A percentile compares a stretch with the other conserved stretches of the same genome.
phyloP scores from a whole-genome alignment of 2,113 vertebrate species.

The Sander vitreus region DNA sequence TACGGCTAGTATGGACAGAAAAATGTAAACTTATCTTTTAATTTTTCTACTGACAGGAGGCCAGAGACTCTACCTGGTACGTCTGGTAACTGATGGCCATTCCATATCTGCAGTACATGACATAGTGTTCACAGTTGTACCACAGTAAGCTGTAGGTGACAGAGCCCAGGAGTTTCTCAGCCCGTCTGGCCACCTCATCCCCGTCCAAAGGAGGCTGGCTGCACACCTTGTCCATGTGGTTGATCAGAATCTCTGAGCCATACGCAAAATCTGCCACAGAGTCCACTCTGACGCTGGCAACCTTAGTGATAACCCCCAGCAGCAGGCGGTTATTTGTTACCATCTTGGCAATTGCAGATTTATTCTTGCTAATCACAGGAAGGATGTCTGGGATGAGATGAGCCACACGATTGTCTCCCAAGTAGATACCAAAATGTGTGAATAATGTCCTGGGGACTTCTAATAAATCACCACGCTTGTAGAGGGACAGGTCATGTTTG shows the following conservation, averaged over 20 bases:
- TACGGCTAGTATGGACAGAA: not conserved
- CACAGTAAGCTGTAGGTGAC: constrained; percentile 94
- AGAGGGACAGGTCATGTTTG: constrained; percentile 83
- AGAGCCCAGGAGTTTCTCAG: constrained; percentile 90
- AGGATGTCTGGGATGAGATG: constrained; percentile 97
- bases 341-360: constrained; percentile 83
- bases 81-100: constrained; percentile 92
- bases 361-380: constrained; percentile 84
- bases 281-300: constrained; percentile 93
- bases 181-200: constrained; percentile 90
- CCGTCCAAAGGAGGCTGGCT: constrained; percentile 83
- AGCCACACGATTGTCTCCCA: constrained; percentile 93
- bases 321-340: constrained; percentile 94
- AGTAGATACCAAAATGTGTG: constrained; percentile 95
- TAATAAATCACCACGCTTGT: constrained; percentile 91
- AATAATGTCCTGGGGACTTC: constrained; percentile 94
- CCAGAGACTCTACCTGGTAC: constrained; percentile 86
- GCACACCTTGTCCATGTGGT: constrained; percentile 90
- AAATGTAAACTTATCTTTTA: not conserved
- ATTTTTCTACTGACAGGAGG: not conserved
- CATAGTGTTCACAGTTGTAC: constrained; percentile 99
- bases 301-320: constrained; percentile 88
- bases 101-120: constrained; percentile 96
- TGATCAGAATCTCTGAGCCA: constrained; percentile 90
- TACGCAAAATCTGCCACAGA: constrained; percentile 93